Base-by-base conservation (phyloP, 2,888 invertebrate genomes). In the Brenthis daphne region DNA sequence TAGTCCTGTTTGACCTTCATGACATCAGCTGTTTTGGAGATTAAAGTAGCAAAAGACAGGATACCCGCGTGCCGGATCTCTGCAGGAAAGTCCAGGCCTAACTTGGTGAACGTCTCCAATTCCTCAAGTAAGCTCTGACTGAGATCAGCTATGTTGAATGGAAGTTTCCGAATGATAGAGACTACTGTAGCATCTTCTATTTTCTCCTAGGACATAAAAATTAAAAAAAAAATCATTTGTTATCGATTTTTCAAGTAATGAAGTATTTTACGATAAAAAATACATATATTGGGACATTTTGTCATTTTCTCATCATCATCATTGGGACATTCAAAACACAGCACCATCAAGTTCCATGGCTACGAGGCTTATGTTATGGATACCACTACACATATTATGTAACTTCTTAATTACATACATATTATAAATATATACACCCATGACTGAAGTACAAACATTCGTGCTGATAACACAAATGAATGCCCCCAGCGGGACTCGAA, bases 41-140 rank as follows among this genome's bases (percentile, higher is more conserved):
- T 93, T 43, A 96, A 82, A 0, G 95, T 95, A 0, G 96, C 95
- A 77, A 95, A 96, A 68, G 95, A 94, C 51, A 96, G 86, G 50
- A 96, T 94, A 0, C 95, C 96, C 0, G 96, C 94, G 72, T 95
- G 94, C 6, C 95, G 88, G 24, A 96, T 94, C 68, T 95, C 95
- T 0, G 77, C 75, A 0, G 85, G 79, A 69, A 85, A 92, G 76
- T 92, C 92, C 43, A 87, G 77, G 0, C 89, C 86, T 1, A 92
- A 58, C 68, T 89, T 90, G 53, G 87, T 88, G 69, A 92, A 83
- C 0, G 85, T 85, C 77, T 95, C 95, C 80, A 95, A 85, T 67
- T 93, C 94, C 54, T 93, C 93, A 0, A 96, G 88, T 2, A 94
- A 82, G 14, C 85, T 82, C 67, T 89, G 89, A 65, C 85, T 87